These are phyloP conservation scores for Ypsolopha sequella DNA, from an alignment of 2,888 invertebrate genomes.

Conservation along the genomic window DNA sequence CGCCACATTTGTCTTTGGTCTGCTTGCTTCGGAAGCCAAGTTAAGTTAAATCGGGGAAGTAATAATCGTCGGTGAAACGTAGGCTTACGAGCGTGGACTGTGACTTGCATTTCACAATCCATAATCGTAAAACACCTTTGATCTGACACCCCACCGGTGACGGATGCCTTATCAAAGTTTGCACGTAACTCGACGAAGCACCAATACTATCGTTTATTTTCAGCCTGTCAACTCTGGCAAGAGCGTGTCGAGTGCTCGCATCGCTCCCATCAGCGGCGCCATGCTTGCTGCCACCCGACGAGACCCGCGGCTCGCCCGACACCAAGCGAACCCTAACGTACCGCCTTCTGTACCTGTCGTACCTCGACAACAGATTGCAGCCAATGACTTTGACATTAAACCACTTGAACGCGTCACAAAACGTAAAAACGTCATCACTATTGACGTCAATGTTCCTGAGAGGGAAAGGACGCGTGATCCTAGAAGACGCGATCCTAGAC, in stretches of 20 bases:
- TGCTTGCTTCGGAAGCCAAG: too few species aligned
- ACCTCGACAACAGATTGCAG: conserved; percentile 30
- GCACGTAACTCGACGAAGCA: neutral
- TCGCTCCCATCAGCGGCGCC: conserved; percentile 49
- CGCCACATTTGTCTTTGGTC: too few species aligned
- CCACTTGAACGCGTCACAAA: conserved; percentile 52
- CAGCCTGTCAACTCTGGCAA: conserved; percentile 44
- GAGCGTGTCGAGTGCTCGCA: conserved; percentile 25
- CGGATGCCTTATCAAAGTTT: too few species aligned
- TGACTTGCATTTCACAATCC: too few species aligned
- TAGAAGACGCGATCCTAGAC: neutral
- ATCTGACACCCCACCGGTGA: too few species aligned
- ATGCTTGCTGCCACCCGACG: conserved; percentile 35
- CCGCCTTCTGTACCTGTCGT: conserved; percentile 10
- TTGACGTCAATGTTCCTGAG: conserved; percentile 41
- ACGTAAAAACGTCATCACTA: conserved; percentile 58
- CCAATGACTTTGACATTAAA: conserved; percentile 61
- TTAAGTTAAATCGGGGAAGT: too few species aligned
- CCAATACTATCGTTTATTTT: conserved; percentile 13
- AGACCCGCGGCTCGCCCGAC: conserved; percentile 38
- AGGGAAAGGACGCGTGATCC: conserved; percentile 1
- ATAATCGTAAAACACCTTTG: too few species aligned
- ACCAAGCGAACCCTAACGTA: conserved; percentile 23
- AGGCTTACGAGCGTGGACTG: too few species aligned
- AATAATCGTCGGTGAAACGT: too few species aligned